These are phyloP conservation scores for Megaptera novaeangliae DNA, from an alignment of 2,113 vertebrate genomes.

Conservation along the genomic window DNA sequence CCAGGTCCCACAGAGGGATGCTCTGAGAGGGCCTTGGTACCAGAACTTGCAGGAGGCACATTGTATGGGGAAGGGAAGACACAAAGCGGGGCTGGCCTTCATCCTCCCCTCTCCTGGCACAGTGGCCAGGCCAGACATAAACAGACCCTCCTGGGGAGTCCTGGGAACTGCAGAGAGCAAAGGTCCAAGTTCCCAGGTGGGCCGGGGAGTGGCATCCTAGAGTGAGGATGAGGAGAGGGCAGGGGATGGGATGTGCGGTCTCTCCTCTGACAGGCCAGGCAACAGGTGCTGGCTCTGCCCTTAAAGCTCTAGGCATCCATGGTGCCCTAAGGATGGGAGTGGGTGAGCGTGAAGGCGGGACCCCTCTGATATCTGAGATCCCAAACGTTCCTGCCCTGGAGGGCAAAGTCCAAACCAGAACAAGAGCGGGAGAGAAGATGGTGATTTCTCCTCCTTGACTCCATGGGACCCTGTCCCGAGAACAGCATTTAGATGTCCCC, in stretches of 20 bases:
- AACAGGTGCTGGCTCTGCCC: not conserved
- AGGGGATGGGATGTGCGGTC: not conserved
- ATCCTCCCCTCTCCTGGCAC: not conserved
- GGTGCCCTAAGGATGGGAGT: too few relatives aligned
- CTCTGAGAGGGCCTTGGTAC: not conserved
- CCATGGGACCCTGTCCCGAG: not conserved
- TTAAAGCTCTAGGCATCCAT: not conserved
- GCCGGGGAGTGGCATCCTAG: not conserved
- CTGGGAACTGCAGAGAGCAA: not conserved
- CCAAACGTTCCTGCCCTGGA: not conserved
- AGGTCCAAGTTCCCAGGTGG: not conserved
- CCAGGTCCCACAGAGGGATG: constrained; percentile 38
- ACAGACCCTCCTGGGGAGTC: not conserved
- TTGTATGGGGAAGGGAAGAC: not conserved
- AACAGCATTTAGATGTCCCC: not conserved
- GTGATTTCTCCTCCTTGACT: not conserved
- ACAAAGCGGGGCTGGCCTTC: not conserved
- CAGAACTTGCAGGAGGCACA: not conserved
- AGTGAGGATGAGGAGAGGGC: not conserved
- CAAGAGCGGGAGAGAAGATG: not conserved
- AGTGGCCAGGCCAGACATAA: not conserved
- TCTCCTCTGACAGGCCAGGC: not conserved
- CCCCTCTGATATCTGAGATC: not conserved
- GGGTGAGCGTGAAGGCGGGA: not conserved
- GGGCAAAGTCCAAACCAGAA: not conserved